These are phyloP conservation scores for Cerastoderma edule DNA, from an alignment of 2,888 invertebrate genomes.

Conservation along the genomic window DNA sequence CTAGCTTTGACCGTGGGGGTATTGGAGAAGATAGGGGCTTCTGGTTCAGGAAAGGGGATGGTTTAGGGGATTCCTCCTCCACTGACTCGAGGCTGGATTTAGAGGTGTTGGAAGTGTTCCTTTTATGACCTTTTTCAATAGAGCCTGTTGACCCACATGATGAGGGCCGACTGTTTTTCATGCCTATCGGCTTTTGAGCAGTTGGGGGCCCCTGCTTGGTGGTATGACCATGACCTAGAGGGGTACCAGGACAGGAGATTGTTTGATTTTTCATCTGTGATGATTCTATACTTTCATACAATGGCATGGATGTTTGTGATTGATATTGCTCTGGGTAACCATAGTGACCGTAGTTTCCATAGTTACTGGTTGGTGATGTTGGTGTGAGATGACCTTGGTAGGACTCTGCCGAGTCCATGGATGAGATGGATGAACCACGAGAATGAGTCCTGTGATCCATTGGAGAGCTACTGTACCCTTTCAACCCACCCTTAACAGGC, in stretches of 20 bases:
- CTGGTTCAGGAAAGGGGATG: slow-evolving; percentile 27
- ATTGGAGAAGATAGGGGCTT: slow-evolving; percentile 52
- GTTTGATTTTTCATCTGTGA: slow-evolving; percentile 15
- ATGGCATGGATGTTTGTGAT: slow-evolving; percentile 31
- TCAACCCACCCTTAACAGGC: slow-evolving; percentile 31
- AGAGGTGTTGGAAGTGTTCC: slow-evolving; percentile 48
- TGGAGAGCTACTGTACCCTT: slow-evolving; percentile 30
- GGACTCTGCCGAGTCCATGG: slow-evolving; percentile 45
- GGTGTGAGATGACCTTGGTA: slow-evolving; percentile 49
- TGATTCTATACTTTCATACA: slow-evolving; percentile 36
- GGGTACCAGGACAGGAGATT: neutral
- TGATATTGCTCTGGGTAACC: slow-evolving; percentile 26
- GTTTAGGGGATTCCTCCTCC: slow-evolving; percentile 40
- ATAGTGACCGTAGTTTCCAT: slow-evolving; percentile 24
- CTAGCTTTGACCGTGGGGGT: slow-evolving; percentile 34
- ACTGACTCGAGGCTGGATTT: slow-evolving; percentile 62
- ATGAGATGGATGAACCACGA: slow-evolving; percentile 56
- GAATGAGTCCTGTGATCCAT: slow-evolving; percentile 53
- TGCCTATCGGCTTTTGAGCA: slow-evolving; percentile 56
- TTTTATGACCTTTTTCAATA: slow-evolving; percentile 51
- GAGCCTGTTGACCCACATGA: slow-evolving; percentile 39
- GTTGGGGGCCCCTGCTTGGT: slow-evolving; percentile 53
- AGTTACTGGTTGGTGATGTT: slow-evolving; percentile 27
- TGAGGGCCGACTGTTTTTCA: slow-evolving; percentile 46
- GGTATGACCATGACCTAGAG: slow-evolving; percentile 25